These are phyloP conservation scores for Gymnoscelis rufifasciata DNA, from an alignment of 2,888 invertebrate genomes.

Conservation along the genomic window DNA sequence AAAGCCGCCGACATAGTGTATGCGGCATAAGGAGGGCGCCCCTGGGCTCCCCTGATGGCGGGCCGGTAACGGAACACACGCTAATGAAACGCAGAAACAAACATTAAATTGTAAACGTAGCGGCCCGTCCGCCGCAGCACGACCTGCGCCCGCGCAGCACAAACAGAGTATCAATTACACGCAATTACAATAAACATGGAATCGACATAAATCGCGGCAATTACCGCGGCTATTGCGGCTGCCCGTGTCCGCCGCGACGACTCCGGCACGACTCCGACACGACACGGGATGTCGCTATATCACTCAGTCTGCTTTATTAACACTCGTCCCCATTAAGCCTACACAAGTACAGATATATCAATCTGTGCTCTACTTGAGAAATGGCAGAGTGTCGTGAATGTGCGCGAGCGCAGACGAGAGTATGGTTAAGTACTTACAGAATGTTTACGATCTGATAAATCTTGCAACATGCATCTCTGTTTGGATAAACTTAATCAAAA, in stretches of 20 bases:
- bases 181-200: conserved; percentile 34
- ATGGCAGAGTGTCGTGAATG: too few species aligned
- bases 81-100: not conserved
- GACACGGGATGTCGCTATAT: too few species aligned
- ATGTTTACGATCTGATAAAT: not conserved
- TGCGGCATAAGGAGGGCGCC: too few species aligned
- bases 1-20: too few species aligned
- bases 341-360: too few species aligned
- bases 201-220: conserved; percentile 35
- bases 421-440: too few species aligned
- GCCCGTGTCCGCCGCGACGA: conserved; percentile 13
- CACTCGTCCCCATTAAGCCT: too few species aligned
- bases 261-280: conserved; percentile 51
- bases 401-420: too few species aligned
- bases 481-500: conserved; percentile 6
- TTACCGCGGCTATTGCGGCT: conserved; percentile 38
- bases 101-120: conserved; percentile 9
- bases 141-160: conserved; percentile 4
- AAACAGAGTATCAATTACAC: conserved; percentile 28
- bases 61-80: not conserved
- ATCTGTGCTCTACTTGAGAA: too few species aligned
- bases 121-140: not conserved
- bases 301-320: too few species aligned
- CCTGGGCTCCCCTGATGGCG: not conserved
- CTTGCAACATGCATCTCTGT: conserved; percentile 7